Percentiles rank a stretch among this genome's conserved stretches.
These are phyloP conservation scores for Drosophila sulfurigaster DNA, from an alignment of 1,140 invertebrate species.

Conservation along the genomic window DNA sequence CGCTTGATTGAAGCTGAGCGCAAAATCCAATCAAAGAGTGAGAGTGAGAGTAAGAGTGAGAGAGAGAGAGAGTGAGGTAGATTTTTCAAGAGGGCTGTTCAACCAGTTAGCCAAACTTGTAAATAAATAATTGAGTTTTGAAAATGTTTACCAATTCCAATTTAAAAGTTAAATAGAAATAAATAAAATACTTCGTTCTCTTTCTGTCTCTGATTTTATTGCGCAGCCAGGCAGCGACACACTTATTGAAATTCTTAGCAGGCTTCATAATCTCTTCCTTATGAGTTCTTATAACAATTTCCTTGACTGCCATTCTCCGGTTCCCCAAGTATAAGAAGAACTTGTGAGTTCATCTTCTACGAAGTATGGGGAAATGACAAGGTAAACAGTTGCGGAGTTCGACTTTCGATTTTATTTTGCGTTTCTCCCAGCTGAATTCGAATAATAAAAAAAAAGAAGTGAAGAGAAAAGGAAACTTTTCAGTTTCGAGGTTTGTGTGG, in stretches of 20 bases:
- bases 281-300: constrained; percentile 11
- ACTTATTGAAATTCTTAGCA: constrained; percentile 1
- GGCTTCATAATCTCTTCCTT: constrained; percentile 3
- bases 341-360: constrained; percentile 12
- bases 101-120: neutral
- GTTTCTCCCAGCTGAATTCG: constrained; percentile 35
- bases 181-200: neutral
- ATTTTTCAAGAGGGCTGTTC: constrained; percentile 28
- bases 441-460: constrained; percentile 27
- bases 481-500: constrained; percentile 4
- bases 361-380: constrained; percentile 35
- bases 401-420: constrained; percentile 57
- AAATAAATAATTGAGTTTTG: neutral
- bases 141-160: neutral
- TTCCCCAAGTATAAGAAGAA: neutral
- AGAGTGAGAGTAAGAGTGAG: neutral
- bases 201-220: neutral
- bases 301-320: neutral
- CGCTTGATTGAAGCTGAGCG: constrained; percentile 66
- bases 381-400: constrained; percentile 54
- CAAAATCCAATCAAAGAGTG: constrained; percentile 67
- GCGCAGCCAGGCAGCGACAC: neutral
- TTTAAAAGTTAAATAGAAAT: constrained; percentile 9
- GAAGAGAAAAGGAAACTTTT: constrained; percentile 22
- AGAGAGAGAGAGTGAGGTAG: constrained; percentile 37